Conservation (phyloP, 2,888 invertebrate genomes). For the Fissipunctia ypsillon region DNA sequence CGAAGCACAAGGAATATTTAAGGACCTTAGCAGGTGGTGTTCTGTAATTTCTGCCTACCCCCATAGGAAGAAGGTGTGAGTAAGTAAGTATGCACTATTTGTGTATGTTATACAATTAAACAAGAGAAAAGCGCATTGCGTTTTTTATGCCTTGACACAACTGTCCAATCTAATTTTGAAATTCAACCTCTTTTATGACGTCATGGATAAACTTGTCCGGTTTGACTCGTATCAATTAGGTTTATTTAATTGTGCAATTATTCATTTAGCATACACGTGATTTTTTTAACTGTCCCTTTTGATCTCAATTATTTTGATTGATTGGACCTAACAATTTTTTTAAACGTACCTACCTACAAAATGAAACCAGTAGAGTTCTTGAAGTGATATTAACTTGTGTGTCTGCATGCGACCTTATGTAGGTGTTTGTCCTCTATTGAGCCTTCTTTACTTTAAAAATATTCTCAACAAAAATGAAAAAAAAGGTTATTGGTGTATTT, state of each 20-base stretch:
- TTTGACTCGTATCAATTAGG: slow-evolving; percentile 34
- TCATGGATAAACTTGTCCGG: slow-evolving; percentile 2
- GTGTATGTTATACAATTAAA: too few species aligned
- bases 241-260: slow-evolving; percentile 27
- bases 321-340: slow-evolving; percentile 47
- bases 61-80: too few species aligned
- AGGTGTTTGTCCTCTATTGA: background rate
- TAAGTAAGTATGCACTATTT: too few species aligned
- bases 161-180: slow-evolving; percentile 1
- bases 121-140: background rate
- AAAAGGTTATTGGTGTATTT: background rate
- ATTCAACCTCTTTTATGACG: slow-evolving; percentile 15
- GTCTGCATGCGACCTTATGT: background rate
- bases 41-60: too few species aligned
- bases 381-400: background rate
- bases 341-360: background rate
- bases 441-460: background rate
- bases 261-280: slow-evolving; percentile 2
- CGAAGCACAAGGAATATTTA: too few species aligned
- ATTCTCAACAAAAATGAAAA: background rate
- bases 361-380: background rate
- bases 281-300: slow-evolving; percentile 17
- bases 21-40: too few species aligned
- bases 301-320: slow-evolving; percentile 55
- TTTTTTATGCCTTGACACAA: background rate